Percentiles rank a stretch among this genome's conserved stretches.
These are phyloP conservation scores for Marronus borbonicus DNA, from an alignment of 2,888 invertebrate genomes.

Conservation along the genomic window DNA sequence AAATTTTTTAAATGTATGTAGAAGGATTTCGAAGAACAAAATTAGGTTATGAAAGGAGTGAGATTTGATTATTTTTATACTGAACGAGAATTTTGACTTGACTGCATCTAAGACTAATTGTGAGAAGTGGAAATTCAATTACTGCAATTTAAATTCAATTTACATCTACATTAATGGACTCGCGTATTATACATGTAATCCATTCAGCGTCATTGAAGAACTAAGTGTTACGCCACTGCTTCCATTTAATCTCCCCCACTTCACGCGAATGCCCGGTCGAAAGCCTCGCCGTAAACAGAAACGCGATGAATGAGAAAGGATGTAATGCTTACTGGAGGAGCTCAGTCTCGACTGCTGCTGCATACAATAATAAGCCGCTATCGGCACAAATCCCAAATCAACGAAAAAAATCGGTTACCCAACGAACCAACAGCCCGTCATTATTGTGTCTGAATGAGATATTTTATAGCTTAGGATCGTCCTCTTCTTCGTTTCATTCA, in stretches of 20 bases:
- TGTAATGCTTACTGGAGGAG: constrained; percentile 21
- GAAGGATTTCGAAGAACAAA: too few relatives aligned
- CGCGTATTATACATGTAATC: background rate
- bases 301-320: constrained; percentile 45
- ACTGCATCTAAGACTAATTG: background rate
- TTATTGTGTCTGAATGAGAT: constrained; percentile 8
- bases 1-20: too few relatives aligned
- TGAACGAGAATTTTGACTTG: too few relatives aligned
- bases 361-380: constrained; percentile 34
- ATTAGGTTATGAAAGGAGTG: too few relatives aligned
- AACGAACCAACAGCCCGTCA: constrained; percentile 18
- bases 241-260: constrained; percentile 41
- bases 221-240: constrained; percentile 37
- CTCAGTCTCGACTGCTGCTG: background rate
- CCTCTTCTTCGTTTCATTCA: background rate
- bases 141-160: background rate
- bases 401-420: background rate
- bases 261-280: constrained; percentile 13
- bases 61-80: too few relatives aligned
- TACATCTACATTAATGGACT: background rate
- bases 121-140: background rate
- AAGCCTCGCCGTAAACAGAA: constrained; percentile 38
- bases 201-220: background rate
- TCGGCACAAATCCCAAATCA: constrained; percentile 19
- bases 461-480: constrained; percentile 1